These are phyloP conservation scores for Proales similis DNA, from an alignment of 1,140 invertebrate species.

Conservation along the genomic window DNA sequence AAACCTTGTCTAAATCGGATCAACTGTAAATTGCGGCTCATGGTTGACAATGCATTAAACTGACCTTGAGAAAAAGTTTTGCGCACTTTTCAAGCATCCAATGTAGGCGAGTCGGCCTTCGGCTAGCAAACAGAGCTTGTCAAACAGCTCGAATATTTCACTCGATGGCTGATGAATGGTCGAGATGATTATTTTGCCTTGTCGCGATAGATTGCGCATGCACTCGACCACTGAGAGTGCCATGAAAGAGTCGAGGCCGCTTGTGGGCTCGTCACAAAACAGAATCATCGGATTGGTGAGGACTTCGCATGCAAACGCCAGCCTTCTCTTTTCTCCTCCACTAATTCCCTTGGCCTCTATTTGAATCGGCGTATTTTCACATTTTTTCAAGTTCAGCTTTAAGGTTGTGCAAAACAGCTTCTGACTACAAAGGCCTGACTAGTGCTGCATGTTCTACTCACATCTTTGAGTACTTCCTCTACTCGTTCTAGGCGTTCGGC, in stretches of 20 bases:
- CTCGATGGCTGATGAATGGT: conserved; percentile 95
- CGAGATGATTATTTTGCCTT: conserved; percentile 81
- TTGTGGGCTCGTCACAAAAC: conserved; percentile 95
- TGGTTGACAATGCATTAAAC: too few species aligned
- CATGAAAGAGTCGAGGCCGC: conserved; percentile 80
- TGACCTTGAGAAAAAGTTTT: conserved; percentile 68
- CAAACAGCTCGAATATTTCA: conserved; percentile 85
- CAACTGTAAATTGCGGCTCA: too few species aligned
- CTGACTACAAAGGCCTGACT: neutral
- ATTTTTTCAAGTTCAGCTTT: conserved; percentile 74
- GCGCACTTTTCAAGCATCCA: conserved; percentile 69
- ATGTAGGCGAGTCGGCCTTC: conserved; percentile 83
- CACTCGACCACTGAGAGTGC: conserved; percentile 78
- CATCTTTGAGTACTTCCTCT: conserved; percentile 79
- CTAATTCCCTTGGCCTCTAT: conserved; percentile 75
- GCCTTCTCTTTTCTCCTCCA: conserved; percentile 84
- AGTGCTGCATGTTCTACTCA: conserved; percentile 47
- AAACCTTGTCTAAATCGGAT: too few species aligned
- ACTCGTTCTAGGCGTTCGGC: conserved; percentile 70
- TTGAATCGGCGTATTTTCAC: conserved; percentile 48
- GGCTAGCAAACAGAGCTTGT: conserved; percentile 74
- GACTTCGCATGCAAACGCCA: conserved; percentile 91
- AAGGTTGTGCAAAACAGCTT: conserved; percentile 3
- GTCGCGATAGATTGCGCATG: conserved; percentile 61
- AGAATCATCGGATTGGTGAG: conserved; percentile 85